Conservation (phyloP, 1,140 invertebrate genomes). For the Parasteatoda tepidariorum region DNA sequence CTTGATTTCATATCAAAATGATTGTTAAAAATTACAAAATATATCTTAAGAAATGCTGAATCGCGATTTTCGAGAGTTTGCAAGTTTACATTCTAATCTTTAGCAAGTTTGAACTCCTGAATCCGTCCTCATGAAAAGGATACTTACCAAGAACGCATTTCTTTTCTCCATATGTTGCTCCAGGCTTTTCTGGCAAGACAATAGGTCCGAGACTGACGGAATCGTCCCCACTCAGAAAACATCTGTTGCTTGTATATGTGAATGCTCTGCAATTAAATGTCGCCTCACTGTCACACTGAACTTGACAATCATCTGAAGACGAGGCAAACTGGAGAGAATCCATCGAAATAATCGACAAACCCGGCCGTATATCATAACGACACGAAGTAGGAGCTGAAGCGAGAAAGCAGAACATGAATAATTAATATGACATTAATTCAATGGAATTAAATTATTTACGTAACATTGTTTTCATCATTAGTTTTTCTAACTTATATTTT, state of each 20-base stretch:
- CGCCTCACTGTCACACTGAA: conserved; percentile 69
- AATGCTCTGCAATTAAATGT: conserved; percentile 68
- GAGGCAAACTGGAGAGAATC: conserved; percentile 71
- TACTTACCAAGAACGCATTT: conserved; percentile 69
- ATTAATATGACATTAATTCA: too few species aligned
- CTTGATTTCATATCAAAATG: too few species aligned
- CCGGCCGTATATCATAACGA: conserved; percentile 68
- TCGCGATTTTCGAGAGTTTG: too few species aligned
- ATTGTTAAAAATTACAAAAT: too few species aligned
- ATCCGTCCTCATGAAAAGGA: too few species aligned
- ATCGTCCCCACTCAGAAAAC: conserved; percentile 72
- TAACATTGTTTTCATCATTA: too few species aligned
- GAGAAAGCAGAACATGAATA: background rate
- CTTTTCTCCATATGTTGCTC: conserved; percentile 69
- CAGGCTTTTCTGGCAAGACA: conserved; percentile 60
- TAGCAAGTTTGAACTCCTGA: too few species aligned
- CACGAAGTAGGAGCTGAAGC: conserved; percentile 70
- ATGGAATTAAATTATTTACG: too few species aligned
- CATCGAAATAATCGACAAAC: conserved; percentile 70
- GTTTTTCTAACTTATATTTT: too few species aligned
- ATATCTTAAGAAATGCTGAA: too few species aligned
- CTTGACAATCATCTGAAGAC: conserved; percentile 69
- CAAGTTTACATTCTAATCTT: too few species aligned
- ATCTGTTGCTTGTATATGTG: conserved; percentile 68
- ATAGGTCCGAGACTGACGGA: conserved; percentile 66